Evolutionary conservation across 2,888 invertebrate species (phyloP).

Genomic region (Odiellus spinosus): DNA sequence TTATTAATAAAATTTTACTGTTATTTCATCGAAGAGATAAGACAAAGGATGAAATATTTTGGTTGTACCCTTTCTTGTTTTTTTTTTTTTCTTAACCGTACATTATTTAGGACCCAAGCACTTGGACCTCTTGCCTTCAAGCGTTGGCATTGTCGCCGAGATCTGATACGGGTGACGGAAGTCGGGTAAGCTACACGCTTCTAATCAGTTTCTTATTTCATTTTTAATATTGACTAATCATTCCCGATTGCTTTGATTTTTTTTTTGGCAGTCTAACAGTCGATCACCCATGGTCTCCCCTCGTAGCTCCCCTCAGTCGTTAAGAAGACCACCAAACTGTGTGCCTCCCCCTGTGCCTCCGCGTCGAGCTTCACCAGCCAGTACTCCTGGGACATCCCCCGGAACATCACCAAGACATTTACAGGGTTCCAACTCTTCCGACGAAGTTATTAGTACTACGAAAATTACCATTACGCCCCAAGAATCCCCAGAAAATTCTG

Average conservation of each 20-base stretch:
- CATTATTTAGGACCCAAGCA: slow-evolving; percentile 16
- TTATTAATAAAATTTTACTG: not conserved
- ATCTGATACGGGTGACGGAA: slow-evolving; percentile 31
- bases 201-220: too few species aligned
- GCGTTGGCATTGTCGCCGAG: slow-evolving; percentile 37
- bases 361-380: slow-evolving; percentile 31
- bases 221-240: not conserved
- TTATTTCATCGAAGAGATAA: not conserved
- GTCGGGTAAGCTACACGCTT: slow-evolving; percentile 25
- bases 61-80: not conserved
- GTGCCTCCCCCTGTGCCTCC: slow-evolving; percentile 48
- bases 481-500: slow-evolving; percentile 15
- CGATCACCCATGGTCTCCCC: slow-evolving; percentile 43
- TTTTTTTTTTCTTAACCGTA: not conserved
- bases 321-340: slow-evolving; percentile 22
- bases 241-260: not conserved
- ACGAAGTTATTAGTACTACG: slow-evolving; percentile 1
- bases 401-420: slow-evolving; percentile 23
- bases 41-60: not conserved
- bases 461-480: slow-evolving; percentile 13
- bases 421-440: too few species aligned
- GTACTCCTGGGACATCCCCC: slow-evolving; percentile 28
- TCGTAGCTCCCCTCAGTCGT: slow-evolving; percentile 39
- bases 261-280: slow-evolving; percentile 25
- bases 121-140: slow-evolving; percentile 18